Evolutionary conservation across 2,113 vertebrate genomes (phyloP), one percentile per base, ranked within the genome.

Genomic region (Notechis scutatus): DNA sequence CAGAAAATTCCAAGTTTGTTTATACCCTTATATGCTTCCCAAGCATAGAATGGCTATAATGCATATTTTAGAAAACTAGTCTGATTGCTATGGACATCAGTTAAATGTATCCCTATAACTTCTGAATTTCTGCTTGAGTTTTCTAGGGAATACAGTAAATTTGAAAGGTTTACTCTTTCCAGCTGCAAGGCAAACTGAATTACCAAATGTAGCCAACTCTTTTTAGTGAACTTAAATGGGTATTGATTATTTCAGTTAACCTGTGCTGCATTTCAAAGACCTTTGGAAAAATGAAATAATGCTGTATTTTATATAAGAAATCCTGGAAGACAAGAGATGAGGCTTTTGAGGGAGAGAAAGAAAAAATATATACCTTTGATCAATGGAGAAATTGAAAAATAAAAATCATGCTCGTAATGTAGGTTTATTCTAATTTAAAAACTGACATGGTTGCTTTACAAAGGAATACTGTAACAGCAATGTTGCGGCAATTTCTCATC

Each of bases 311-410:
- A 0, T 89, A 1, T 56, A 93, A 64, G 21, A 90, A 10, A 42
- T 50, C 45, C 85, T 89, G 61, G 85, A 42, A 93, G 74, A 7
- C 14, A 87, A 87, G n/a, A 24, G 12, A 34, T 12, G 56, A 55
- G 26, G 85, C n/a, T 93, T 94, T 89, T 29, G 90, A 92, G 90
- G 54, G 2, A 21, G n/a, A 52, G 52, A n/a, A 18, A 74, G 54
- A 29, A 54, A 18, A 59, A 52, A 90, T 10, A 0, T 20, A 86
- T 95, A 1, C 39, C 0, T 92, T 1, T 21, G 26, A 47, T 91
- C 93, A 94, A 93, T 0, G 4, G n/a, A 54, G 85, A 94, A 93
- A 93, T 90, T 95, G 69, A 91, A 94, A 93, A 92, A 45, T 21
- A 93, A 93, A 59, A 81, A 10, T 23, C 39, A 9, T 85, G 34